Percentiles rank a stretch among this genome's conserved stretches.
Conservation (phyloP, 2,797 vertebrate genomes). For the Microctenopoma stevenorrisi region DNA sequence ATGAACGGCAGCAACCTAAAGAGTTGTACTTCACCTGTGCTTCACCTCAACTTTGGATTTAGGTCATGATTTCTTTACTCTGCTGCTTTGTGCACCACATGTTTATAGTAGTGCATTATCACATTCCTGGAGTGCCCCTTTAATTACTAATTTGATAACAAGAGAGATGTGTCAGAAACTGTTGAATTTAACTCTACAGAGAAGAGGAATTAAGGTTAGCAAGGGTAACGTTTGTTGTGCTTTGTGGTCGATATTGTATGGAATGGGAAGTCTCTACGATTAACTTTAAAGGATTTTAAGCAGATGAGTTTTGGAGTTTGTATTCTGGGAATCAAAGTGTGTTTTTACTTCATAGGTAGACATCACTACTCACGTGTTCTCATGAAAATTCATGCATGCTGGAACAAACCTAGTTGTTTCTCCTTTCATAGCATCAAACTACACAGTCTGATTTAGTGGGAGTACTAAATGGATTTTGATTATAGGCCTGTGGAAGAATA, state of each 20-base stretch:
- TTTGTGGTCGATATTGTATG: neutral
- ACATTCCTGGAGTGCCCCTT: neutral
- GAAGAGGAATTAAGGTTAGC: no score
- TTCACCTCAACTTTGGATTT: no score
- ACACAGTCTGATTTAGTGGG: slow-evolving; percentile 57
- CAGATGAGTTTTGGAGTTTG: slow-evolving; percentile 46
- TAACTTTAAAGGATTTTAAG: slow-evolving; percentile 6
- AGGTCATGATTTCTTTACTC: neutral
- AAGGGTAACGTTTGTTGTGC: neutral
- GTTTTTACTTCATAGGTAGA: slow-evolving; percentile 9
- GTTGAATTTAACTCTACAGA: neutral
- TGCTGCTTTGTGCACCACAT: neutral
- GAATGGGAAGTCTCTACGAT: no score
- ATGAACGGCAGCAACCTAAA: neutral
- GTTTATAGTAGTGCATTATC: neutral
- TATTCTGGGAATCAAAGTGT: slow-evolving; percentile 36
- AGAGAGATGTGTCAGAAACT: neutral
- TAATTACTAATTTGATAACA: neutral
- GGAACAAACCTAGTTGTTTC: neutral
- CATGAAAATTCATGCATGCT: slow-evolving; percentile 12
- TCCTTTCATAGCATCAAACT: slow-evolving; percentile 29
- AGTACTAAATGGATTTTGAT: slow-evolving; percentile 67
- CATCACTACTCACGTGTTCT: neutral
- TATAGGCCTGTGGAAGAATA: slow-evolving; percentile 55
- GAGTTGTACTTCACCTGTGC: neutral